These are phyloP conservation scores for Helobdella robusta DNA, from an alignment of 2,888 invertebrate species.

Conservation along the genomic window DNA sequence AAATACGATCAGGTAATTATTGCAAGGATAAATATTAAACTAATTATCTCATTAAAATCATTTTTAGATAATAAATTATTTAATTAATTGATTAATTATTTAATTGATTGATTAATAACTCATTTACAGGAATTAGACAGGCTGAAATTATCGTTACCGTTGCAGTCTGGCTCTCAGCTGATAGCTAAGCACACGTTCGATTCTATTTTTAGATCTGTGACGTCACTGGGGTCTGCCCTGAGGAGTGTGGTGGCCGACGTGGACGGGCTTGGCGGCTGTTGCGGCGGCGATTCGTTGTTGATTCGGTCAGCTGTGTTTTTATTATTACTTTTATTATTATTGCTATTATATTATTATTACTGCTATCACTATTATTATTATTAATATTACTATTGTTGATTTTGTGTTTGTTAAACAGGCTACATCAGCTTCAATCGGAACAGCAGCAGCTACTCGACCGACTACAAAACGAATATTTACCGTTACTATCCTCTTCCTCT, in stretches of 20 bases:
- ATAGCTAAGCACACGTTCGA: constrained; percentile 9
- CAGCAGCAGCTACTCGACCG: not conserved
- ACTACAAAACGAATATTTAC: constrained; percentile 6
- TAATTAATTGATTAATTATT: not conserved
- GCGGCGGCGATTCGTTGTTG: too few relatives aligned
- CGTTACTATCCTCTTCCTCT: not conserved
- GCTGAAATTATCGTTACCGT: not conserved
- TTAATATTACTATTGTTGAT: too few relatives aligned
- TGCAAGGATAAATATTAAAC: not conserved
- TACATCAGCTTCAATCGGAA: not conserved
- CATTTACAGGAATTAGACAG: constrained; percentile 9
- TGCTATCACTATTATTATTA: too few relatives aligned
- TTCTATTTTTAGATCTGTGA: not conserved
- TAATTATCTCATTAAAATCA: not conserved
- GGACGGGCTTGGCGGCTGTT: not conserved
- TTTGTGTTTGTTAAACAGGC: too few relatives aligned
- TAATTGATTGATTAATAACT: not conserved
- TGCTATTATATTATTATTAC: too few relatives aligned
- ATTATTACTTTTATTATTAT: too few relatives aligned
- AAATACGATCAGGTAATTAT: constrained; percentile 63
- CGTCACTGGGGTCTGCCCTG: not conserved
- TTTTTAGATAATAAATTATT: not conserved
- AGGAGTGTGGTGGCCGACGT: not conserved
- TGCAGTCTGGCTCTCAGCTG: not conserved
- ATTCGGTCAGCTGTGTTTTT: too few relatives aligned